Conservation (phyloP, 2,888 invertebrate genomes). For the Sarcophaga rosellei region DNA sequence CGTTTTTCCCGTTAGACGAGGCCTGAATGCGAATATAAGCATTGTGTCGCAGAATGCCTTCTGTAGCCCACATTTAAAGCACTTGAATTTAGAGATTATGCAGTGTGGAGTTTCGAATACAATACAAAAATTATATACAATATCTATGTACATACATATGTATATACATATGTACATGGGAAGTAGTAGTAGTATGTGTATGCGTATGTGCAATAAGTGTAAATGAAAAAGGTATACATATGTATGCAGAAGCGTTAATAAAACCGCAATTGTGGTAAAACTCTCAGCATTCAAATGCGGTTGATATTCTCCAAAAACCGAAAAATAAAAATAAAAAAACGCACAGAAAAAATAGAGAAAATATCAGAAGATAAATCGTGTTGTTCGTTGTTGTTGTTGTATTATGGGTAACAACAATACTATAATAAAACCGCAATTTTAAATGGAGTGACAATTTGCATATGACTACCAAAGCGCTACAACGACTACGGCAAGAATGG, state of each 20-base stretch:
- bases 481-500: slow-evolving; percentile 2
- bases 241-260: slow-evolving; percentile 44
- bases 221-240: background rate
- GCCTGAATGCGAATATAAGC: background rate
- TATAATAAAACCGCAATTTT: slow-evolving; percentile 57
- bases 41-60: slow-evolving; percentile 32
- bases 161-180: background rate
- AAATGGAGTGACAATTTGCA: slow-evolving; percentile 62
- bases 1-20: too few species aligned
- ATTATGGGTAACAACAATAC: slow-evolving; percentile 40
- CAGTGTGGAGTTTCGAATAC: slow-evolving; percentile 36
- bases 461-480: slow-evolving; percentile 27
- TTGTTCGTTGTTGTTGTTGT: background rate
- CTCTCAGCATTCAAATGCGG: slow-evolving; percentile 60
- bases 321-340: slow-evolving; percentile 5
- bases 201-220: background rate
- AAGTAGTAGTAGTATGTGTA: too few species aligned
- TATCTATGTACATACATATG: too few species aligned
- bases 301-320: slow-evolving; percentile 32
- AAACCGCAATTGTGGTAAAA: slow-evolving; percentile 63
- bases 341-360: background rate
- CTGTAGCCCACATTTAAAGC: slow-evolving; percentile 48
- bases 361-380: slow-evolving; percentile 56
- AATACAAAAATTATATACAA: slow-evolving; percentile 4
- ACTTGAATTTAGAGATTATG: slow-evolving; percentile 59